A percentile compares a stretch with the other conserved stretches of the same genome.
Conservation (phyloP, 1,140 invertebrate species). For the Papilio polytes region DNA sequence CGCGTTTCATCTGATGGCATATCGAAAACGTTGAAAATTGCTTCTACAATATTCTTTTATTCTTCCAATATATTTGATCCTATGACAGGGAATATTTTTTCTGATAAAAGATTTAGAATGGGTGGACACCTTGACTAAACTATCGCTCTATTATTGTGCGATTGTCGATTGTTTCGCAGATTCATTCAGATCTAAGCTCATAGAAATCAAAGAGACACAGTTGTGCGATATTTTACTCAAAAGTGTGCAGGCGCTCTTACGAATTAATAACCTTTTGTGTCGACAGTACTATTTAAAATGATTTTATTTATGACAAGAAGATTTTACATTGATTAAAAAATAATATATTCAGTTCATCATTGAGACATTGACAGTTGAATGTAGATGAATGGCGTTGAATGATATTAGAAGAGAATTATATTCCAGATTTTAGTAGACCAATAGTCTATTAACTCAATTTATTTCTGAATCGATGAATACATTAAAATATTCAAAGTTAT, state of each 20-base stretch:
- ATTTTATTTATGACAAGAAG: neutral
- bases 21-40: neutral
- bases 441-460: neutral
- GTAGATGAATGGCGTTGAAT: neutral
- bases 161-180: no score
- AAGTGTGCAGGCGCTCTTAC: no score
- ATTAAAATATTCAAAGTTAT: neutral
- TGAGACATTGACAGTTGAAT: neutral
- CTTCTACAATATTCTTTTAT: neutral
- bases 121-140: no score
- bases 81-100: neutral
- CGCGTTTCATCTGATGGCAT: neutral
- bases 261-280: no score
- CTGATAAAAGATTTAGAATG: no score
- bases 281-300: neutral
- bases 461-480: neutral
- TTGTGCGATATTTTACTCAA: no score
- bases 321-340: neutral
- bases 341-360: neutral
- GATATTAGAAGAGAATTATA: neutral
- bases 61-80: neutral
- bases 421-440: neutral
- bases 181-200: no score
- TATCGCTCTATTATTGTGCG: no score
- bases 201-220: no score